Conservation (phyloP, 2,888 invertebrate genomes). For the Ptychoptera albimana region DNA sequence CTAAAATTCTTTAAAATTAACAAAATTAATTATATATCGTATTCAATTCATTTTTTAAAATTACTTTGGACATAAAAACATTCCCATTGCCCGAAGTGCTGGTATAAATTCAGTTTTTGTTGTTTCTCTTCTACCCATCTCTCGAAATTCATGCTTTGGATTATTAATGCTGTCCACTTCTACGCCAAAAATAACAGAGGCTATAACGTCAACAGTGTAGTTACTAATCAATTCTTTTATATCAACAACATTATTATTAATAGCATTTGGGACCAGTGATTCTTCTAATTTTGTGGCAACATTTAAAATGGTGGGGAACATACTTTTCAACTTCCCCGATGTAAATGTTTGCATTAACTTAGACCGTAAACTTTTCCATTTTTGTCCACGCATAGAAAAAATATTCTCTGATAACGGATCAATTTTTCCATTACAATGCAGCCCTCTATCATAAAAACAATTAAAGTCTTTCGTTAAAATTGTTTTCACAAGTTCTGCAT, state of each 20-base stretch:
- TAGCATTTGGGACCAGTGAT: slow-evolving; percentile 23
- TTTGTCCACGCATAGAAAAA: slow-evolving; percentile 37
- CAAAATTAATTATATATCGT: too few species aligned
- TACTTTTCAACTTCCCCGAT: slow-evolving; percentile 46
- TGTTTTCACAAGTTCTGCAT: slow-evolving; percentile 41
- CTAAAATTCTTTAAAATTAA: background rate
- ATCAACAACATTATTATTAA: slow-evolving; percentile 30
- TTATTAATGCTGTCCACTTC: slow-evolving; percentile 28
- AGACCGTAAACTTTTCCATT: slow-evolving; percentile 44
- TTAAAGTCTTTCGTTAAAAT: slow-evolving; percentile 45
- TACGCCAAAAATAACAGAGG: slow-evolving; percentile 32
- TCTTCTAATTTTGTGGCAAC: slow-evolving; percentile 36
- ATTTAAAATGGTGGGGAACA: slow-evolving; percentile 42
- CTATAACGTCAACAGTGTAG: slow-evolving; percentile 33
- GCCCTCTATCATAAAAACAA: slow-evolving; percentile 47
- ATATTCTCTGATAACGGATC: slow-evolving; percentile 45
- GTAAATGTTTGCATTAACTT: slow-evolving; percentile 51
- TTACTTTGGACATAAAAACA: too few species aligned
- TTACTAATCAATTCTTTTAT: slow-evolving; percentile 20
- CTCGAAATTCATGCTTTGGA: slow-evolving; percentile 24
- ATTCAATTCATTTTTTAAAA: too few species aligned
- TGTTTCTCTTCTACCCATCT: slow-evolving; percentile 12
- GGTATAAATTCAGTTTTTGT: background rate
- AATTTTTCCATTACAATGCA: slow-evolving; percentile 40
- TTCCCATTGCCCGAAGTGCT: too few species aligned